These are phyloP conservation scores for Muntiacus muntjak DNA, from an alignment of 2,113 vertebrate species.

Conservation along the genomic window DNA sequence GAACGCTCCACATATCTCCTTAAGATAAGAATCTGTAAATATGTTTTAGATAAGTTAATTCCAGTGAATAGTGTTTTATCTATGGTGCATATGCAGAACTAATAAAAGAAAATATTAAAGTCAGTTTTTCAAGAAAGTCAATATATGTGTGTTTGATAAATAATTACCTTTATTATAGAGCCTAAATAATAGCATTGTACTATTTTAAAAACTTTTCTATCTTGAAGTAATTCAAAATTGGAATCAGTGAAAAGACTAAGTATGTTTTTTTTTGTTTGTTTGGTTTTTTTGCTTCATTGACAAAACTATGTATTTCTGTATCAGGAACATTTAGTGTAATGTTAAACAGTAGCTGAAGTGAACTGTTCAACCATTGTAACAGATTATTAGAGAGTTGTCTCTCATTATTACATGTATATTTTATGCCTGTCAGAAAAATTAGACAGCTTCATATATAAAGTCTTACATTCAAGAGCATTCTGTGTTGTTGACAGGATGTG, in stretches of 20 bases:
- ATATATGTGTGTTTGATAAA: neutral
- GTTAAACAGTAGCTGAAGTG: neutral
- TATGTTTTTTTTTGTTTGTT: neutral
- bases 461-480: neutral
- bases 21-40: neutral
- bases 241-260: neutral
- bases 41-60: neutral
- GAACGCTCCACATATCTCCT: neutral
- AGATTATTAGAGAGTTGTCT: neutral
- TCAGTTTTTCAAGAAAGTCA: neutral
- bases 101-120: neutral
- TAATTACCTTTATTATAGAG: neutral
- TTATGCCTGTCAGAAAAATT: neutral
- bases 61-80: neutral
- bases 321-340: conserved; percentile 19
- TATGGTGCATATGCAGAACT: neutral
- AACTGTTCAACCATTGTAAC: neutral
- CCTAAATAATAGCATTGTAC: neutral
- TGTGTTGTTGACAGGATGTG: neutral
- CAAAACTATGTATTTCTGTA: neutral
- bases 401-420: neutral
- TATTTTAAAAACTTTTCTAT: neutral
- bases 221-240: neutral
- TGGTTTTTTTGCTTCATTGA: neutral
- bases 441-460: neutral